Conservation (phyloP, 2,888 invertebrate species). For the Glaucopsyche alexis region DNA sequence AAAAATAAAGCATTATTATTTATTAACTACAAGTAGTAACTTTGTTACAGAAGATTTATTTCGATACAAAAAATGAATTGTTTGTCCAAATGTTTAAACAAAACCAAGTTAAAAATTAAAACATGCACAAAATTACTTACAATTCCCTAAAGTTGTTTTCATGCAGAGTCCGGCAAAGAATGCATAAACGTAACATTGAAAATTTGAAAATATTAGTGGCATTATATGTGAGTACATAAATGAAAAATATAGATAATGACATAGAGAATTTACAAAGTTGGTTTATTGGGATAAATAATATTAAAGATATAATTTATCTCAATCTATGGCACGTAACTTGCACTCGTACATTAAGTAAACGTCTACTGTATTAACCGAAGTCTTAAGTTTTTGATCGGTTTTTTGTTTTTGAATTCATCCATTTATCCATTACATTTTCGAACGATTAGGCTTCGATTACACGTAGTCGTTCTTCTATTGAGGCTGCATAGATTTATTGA, state of each 20-base stretch:
- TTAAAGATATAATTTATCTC: neutral
- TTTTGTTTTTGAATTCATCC: too few species aligned
- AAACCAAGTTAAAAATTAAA: neutral
- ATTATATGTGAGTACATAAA: neutral
- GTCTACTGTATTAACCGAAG: too few species aligned
- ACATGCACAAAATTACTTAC: constrained; percentile 64
- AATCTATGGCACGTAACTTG: too few species aligned
- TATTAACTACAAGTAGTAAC: neutral
- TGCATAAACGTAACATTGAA: constrained; percentile 64
- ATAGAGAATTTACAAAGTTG: neutral
- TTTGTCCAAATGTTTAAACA: neutral
- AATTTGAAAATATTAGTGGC: constrained; percentile 34
- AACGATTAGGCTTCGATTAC: too few species aligned
- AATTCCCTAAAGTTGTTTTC: constrained; percentile 72
- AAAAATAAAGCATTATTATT: neutral
- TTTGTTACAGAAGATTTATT: neutral
- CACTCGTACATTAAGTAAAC: too few species aligned
- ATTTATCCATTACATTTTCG: too few species aligned
- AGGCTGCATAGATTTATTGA: too few species aligned
- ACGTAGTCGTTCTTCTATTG: too few species aligned
- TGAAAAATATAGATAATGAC: neutral
- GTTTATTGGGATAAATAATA: neutral
- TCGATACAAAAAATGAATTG: constrained; percentile 1
- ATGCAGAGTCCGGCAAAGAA: constrained; percentile 72
- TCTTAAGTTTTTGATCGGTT: too few species aligned